Base-by-base conservation (phyloP, 2,113 vertebrate species). In the Varanus salvator region DNA sequence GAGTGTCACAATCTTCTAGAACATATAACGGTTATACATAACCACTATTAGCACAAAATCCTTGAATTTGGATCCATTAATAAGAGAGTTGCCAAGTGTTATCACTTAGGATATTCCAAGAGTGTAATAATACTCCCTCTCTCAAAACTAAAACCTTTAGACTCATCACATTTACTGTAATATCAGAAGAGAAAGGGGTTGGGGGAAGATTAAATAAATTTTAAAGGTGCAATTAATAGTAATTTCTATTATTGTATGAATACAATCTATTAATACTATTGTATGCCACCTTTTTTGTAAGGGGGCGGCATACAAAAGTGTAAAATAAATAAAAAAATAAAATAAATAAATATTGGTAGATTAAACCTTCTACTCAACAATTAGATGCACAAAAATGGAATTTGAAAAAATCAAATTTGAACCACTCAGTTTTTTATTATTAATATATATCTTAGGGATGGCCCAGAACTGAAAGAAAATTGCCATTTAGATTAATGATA, bases 371-470 rank as follows among this genome's bases (percentile, higher is more conserved):
- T 11, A 50, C 71, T 88, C 87, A 91, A 8, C 72, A 89, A 5
- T 8, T 19, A 74, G 89, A 89, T 69, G 21, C 83, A 82, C 2
- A 94, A 83, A 90, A 88, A 38, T 0, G 25, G 85, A 93, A 90
- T 80, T 52, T 17, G 87, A 93, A 93, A 44, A 54, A 92, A 80
- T 4, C 6, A 34, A 90, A 77, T 83, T 80, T 74, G 85, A 91
- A 82, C 75, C 54, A 88, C 29, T 44, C 15, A 74, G 68, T 4
- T 78, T 82, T 88, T 88, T 60, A 72, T 89, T 34, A 52, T 86
- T 78, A 86, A 91, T 75, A 83, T 2, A 9, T 31, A 88, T 88
- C 92, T 91, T 78, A 87, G n/a, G 6, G 91, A 29, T 92, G 77
- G 17, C 74, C 21, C 69, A 89, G 72, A 3, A 8, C 48, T 84